Evolutionary conservation across 2,797 vertebrate genomes (phyloP).

Genomic region (Crax fasciolata): DNA sequence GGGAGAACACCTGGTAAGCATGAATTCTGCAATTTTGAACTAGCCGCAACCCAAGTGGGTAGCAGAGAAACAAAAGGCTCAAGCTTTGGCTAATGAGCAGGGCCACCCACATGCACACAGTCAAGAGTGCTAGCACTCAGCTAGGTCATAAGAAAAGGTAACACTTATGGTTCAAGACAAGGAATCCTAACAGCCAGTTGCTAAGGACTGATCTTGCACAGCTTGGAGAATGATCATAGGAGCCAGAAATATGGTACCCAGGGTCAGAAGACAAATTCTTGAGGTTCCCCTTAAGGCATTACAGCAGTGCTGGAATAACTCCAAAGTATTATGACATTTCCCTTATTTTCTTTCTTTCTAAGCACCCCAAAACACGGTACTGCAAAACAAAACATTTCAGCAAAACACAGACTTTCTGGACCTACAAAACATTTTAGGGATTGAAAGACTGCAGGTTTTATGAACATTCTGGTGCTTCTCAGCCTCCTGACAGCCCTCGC

Average conservation of each 20-base stretch:
- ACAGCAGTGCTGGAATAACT: not conserved
- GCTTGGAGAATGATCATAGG: not conserved
- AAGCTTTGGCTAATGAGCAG: not conserved
- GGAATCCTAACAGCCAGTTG: not conserved
- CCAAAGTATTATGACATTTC: not conserved
- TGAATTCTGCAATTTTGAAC: not conserved
- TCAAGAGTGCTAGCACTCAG: not conserved
- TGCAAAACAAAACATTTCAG: too few relatives aligned
- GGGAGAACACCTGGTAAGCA: not conserved
- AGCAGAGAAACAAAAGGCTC: slow-evolving; percentile 4
- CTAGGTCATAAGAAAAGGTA: slow-evolving; percentile 3
- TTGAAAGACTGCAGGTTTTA: slow-evolving; percentile 16
- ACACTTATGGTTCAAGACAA: not conserved
- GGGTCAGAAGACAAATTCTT: slow-evolving; percentile 10
- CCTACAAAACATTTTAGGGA: not conserved
- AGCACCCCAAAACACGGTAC: not conserved
- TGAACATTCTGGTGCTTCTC: slow-evolving; percentile 40
- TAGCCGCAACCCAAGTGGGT: not conserved
- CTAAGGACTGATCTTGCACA: slow-evolving; percentile 2
- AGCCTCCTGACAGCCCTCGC: slow-evolving; percentile 19
- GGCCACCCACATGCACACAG: not conserved
- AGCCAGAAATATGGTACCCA: slow-evolving; percentile 10
- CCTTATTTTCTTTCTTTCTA: not conserved
- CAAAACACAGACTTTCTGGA: slow-evolving; percentile 26
- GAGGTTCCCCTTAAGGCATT: not conserved